Evolutionary conservation across 1,140 invertebrate species (phyloP).

Genomic region (Polypedilum pembai): DNA sequence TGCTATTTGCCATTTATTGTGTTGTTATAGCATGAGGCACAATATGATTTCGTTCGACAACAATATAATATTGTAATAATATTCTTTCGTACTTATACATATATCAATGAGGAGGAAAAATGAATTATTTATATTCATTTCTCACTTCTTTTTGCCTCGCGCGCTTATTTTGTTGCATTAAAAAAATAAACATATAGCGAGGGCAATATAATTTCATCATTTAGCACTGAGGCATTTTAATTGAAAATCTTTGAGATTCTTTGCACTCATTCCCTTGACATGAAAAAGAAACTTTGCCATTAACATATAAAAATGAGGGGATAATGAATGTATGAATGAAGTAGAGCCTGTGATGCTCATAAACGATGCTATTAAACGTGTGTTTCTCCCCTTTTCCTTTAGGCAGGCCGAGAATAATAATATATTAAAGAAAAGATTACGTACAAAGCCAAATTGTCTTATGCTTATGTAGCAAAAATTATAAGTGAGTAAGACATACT

Average conservation of each 20-base stretch:
- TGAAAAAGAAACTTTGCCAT: neutral
- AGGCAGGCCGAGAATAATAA: neutral
- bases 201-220: constrained; percentile 3
- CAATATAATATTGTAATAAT: constrained; percentile 14
- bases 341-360: constrained; percentile 7
- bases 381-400: constrained; percentile 5
- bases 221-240: constrained; percentile 11
- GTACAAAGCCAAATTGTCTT: neutral
- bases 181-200: neutral
- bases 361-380: constrained; percentile 20
- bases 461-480: neutral
- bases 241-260: constrained; percentile 13
- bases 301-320: neutral
- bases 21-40: neutral
- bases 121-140: constrained; percentile 23
- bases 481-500: neutral
- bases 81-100: constrained; percentile 6
- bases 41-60: neutral
- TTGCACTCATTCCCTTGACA: neutral
- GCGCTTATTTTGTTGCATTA: neutral
- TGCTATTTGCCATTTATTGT: neutral
- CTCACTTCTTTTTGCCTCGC: neutral
- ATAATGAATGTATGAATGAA: constrained; percentile 1
- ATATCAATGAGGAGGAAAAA: neutral
- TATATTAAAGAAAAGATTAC: neutral